Base-by-base conservation (phyloP, 2,888 invertebrate genomes). In the Cenopis cana region DNA sequence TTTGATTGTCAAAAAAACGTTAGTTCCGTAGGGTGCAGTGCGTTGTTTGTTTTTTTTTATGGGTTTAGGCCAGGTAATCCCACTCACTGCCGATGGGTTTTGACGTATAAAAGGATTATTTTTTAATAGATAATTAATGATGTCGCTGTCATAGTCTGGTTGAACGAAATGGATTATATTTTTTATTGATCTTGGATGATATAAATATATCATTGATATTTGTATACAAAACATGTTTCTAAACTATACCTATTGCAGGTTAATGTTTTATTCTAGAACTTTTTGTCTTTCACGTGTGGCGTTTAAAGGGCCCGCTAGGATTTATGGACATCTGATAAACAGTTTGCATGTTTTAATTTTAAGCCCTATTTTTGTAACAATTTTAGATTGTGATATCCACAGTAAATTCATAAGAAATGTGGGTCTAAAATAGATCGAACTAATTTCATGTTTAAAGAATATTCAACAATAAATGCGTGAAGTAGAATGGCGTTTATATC, bases 101-200 rank as follows among this genome's bases (percentile, higher is more conserved):
- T 91, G 91, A 93, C 91, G 83, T 84, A 85, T 89, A 89, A 89
- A 92, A 86, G 92, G 93, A 93, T 93, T 92, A 92, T 85, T 88
- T 86, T 89, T 83, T 92, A 91, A 93, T 92, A 90, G 88, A 88
- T 93, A 92, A 90, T 91, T 93, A 93, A 93, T 92, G 91, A 89
- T 89, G 87, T 85, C 77, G 64, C 69, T 81, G 84, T 82, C 78
- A 81, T 74, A 78, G 81, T 82, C 82, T 81, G 81, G 82, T 79
- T 81, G 72, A 67, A 36, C 55, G 71, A 38, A 56, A 72, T 68
- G 55, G 73, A 72, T 72, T 76, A 67, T 46, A 74, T 73, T 72
- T 73, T 67, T 59, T 72, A 68, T 72, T 66, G 67, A 69, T 57
- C 52, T 52, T 61, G 61, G 24, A 76, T 75, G 75, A 78, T 62